Conservation (phyloP, 2,888 invertebrate genomes). For the Zelleria hepariella region DNA sequence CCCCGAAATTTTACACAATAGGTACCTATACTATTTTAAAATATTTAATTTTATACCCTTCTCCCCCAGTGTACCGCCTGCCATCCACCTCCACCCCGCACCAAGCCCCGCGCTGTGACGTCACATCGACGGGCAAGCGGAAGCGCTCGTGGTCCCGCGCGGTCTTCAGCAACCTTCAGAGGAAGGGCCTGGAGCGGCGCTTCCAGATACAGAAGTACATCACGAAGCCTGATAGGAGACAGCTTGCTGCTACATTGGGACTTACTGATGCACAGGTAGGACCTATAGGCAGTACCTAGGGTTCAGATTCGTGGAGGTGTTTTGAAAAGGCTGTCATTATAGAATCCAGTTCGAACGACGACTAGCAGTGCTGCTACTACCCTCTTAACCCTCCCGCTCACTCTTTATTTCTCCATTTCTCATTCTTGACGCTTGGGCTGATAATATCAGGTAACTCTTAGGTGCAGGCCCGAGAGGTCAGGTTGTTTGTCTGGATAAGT, state of each 20-base stretch:
- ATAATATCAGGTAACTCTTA: too few relatives aligned
- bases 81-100: slow-evolving; percentile 45
- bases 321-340: too few relatives aligned
- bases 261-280: slow-evolving; percentile 93
- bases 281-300: not conserved
- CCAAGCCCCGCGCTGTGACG: slow-evolving; percentile 58
- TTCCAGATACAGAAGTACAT: slow-evolving; percentile 97
- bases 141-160: slow-evolving; percentile 96
- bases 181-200: slow-evolving; percentile 93
- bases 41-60: too few relatives aligned
- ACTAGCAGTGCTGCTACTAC: too few relatives aligned
- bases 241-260: slow-evolving; percentile 91
- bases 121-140: slow-evolving; percentile 75
- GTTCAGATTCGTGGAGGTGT: not conserved
- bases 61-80: slow-evolving; percentile 56
- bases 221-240: slow-evolving; percentile 93
- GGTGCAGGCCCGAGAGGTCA: too few relatives aligned
- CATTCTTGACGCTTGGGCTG: too few relatives aligned
- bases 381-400: too few relatives aligned
- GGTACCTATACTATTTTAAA: too few relatives aligned
- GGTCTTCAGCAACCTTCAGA: slow-evolving; percentile 93
- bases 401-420: too few relatives aligned
- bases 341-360: too few relatives aligned
- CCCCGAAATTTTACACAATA: too few relatives aligned
- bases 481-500: too few relatives aligned